Percentiles rank a stretch among this genome's conserved stretches.
These are phyloP conservation scores for Aradus depressus DNA, from an alignment of 2,888 invertebrate species.

Conservation along the genomic window DNA sequence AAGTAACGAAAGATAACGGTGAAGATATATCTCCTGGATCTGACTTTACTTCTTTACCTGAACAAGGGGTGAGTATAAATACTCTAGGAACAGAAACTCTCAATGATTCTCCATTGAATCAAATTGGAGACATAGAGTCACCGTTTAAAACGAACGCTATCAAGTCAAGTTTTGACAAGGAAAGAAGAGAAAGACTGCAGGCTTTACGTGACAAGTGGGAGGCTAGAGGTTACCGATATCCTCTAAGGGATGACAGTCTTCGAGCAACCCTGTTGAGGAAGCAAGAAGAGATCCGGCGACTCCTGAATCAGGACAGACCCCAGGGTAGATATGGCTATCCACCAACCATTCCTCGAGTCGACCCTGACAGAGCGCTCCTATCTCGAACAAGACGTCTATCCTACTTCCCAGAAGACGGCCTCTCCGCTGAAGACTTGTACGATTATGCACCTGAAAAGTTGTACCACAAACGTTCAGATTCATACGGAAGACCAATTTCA, in stretches of 20 bases:
- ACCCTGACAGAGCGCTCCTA: slow-evolving; percentile 1
- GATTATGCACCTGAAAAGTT: slow-evolving; percentile 8
- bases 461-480: slow-evolving; percentile 13
- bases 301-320: slow-evolving; percentile 10
- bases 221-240: slow-evolving; percentile 4
- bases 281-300: slow-evolving; percentile 10
- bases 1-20: too few species aligned
- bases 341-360: neutral
- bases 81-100: too few species aligned
- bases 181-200: slow-evolving; percentile 5
- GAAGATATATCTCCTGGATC: too few species aligned
- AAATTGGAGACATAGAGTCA: neutral
- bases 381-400: slow-evolving; percentile 19
- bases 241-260: slow-evolving; percentile 2
- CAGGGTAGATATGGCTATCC: neutral
- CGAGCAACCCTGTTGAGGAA: slow-evolving; percentile 1
- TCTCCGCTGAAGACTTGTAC: slow-evolving; percentile 15
- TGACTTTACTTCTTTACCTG: too few species aligned
- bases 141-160: neutral
- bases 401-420: slow-evolving; percentile 7
- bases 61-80: too few species aligned
- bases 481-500: neutral
- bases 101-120: neutral
- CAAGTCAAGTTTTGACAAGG: slow-evolving; percentile 5
- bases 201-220: too few species aligned